phyloP scores from a whole-genome alignment of 2,113 vertebrate species.

The Vulpes ferrilata region DNA sequence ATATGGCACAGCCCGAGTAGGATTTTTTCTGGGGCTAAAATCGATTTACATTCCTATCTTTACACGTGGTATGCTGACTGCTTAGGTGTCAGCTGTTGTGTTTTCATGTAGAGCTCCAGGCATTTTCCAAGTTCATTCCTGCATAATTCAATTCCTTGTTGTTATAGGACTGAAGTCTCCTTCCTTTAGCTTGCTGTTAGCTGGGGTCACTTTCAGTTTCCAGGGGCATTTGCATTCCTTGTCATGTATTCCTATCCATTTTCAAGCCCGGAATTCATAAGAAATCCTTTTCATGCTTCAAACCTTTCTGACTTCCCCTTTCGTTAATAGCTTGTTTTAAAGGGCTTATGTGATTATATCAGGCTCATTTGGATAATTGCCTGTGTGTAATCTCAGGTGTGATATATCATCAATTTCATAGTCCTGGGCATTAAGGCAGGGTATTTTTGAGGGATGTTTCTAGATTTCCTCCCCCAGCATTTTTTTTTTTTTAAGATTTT shows the following conservation, averaged over 20 bases:
- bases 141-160: not conserved
- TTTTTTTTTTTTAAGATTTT: too few relatives aligned
- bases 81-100: not conserved
- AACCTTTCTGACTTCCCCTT: not conserved
- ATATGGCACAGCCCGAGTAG: not conserved
- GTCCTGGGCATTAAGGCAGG: not conserved
- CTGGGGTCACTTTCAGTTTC: not conserved
- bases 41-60: not conserved
- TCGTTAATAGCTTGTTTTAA: not conserved
- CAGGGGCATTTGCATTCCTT: not conserved
- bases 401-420: not conserved
- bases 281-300: not conserved
- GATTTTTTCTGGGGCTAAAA: not conserved
- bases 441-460: not conserved
- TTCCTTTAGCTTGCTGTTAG: not conserved
- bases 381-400: not conserved
- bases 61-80: not conserved
- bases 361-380: not conserved
- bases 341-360: not conserved
- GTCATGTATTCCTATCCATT: not conserved
- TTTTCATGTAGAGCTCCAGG: not conserved
- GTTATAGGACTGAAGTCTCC: not conserved
- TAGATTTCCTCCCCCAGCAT: not conserved
- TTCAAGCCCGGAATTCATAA: slow-evolving; percentile 8
- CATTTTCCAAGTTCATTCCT: not conserved